Conservation (phyloP, 2,888 invertebrate species). For the Hetaerina titia region DNA sequence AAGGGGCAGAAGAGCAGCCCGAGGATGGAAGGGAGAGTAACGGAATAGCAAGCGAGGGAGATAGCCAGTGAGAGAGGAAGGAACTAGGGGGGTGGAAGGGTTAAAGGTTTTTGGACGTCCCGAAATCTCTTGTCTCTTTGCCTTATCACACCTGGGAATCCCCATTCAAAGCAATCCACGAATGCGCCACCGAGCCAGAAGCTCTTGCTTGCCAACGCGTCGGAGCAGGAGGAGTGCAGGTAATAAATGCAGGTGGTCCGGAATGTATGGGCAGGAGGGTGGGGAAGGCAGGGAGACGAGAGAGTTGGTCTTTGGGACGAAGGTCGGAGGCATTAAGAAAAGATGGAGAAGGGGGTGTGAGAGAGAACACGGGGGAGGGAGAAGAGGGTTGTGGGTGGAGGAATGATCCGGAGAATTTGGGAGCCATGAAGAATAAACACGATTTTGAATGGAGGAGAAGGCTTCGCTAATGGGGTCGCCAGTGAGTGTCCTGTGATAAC, state of each 20-base stretch:
- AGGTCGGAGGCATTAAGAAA: background rate
- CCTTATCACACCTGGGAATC: conserved; percentile 67
- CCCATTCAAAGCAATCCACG: conserved; percentile 65
- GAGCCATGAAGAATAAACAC: conserved; percentile 63
- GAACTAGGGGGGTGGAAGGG: background rate
- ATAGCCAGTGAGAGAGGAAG: background rate
- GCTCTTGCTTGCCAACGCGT: background rate
- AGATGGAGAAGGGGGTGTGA: background rate
- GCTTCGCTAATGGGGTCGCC: conserved; percentile 62
- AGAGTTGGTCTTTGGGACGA: background rate
- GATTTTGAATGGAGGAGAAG: conserved; percentile 62
- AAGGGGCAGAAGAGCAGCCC: too few relatives aligned
- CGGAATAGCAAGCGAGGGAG: background rate
- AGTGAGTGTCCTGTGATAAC: conserved; percentile 61
- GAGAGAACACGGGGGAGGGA: background rate
- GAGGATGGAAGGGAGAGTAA: background rate
- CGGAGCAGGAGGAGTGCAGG: conserved; percentile 57
- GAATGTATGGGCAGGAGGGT: conserved; percentile 1
- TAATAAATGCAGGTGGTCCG: conserved; percentile 63
- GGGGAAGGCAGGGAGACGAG: too few relatives aligned
- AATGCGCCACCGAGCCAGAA: conserved; percentile 52
- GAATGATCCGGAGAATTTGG: conserved; percentile 49
- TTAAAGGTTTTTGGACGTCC: conserved; percentile 20
- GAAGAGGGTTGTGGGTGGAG: background rate
- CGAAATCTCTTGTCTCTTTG: conserved; percentile 60